These are phyloP conservation scores for Syrmaticus mikado DNA, from an alignment of 2,113 vertebrate genomes.

Conservation along the genomic window DNA sequence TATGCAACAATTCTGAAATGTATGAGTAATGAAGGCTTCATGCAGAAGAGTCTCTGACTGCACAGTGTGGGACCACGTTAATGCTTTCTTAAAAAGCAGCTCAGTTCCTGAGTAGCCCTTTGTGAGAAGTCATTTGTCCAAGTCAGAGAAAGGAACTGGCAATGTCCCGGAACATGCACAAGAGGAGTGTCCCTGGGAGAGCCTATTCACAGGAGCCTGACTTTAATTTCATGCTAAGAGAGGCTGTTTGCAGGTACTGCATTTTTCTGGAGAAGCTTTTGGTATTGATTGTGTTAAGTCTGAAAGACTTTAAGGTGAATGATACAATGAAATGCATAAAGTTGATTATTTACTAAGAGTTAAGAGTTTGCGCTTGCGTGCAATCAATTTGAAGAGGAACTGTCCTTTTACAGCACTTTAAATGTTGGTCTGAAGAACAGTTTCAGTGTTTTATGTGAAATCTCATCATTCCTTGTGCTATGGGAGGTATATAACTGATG, in stretches of 20 bases:
- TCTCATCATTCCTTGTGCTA: conserved; percentile 16
- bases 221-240: conserved; percentile 73
- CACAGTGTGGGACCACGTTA: conserved; percentile 51
- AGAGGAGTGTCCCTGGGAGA: conserved; percentile 27
- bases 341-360: conserved; percentile 13
- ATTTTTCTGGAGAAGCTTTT: conserved; percentile 31
- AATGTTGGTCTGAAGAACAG: neutral
- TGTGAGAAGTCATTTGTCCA: conserved; percentile 59
- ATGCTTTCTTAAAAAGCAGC: conserved; percentile 45
- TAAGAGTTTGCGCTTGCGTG: conserved; percentile 3
- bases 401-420: neutral
- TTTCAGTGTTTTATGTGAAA: conserved; percentile 25
- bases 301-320: conserved; percentile 52
- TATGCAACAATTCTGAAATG: conserved; percentile 54
- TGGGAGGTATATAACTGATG: neutral
- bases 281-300: conserved; percentile 8
- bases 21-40: conserved; percentile 70
- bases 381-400: conserved; percentile 26
- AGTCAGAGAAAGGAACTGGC: conserved; percentile 60
- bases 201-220: conserved; percentile 23
- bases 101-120: conserved; percentile 56
- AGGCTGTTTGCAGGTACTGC: conserved; percentile 76
- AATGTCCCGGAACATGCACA: conserved; percentile 64
- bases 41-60: conserved; percentile 49
- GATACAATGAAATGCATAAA: conserved; percentile 15